Percentiles rank a stretch among this genome's conserved stretches.
phyloP scores from a whole-genome alignment of 2,113 vertebrate genomes.

The Saccopteryx bilineata region DNA sequence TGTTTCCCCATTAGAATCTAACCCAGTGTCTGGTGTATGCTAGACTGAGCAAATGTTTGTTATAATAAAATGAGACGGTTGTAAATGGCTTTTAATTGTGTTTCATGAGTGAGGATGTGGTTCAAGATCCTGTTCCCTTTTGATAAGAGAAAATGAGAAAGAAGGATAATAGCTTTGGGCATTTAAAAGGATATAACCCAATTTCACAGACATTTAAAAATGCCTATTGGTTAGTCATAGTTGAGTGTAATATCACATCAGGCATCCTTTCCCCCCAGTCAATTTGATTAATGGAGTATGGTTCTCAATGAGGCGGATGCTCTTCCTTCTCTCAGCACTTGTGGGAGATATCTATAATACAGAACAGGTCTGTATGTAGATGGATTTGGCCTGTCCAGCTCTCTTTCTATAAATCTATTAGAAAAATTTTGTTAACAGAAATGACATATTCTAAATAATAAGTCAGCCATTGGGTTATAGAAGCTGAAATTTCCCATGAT shows the following conservation, averaged over 20 bases:
- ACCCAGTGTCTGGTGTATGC: background rate
- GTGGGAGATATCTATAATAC: too few relatives aligned
- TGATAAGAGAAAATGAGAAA: conserved; percentile 48
- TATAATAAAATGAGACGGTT: background rate
- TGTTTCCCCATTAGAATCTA: background rate
- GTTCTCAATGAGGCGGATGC: background rate
- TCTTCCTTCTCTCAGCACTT: background rate
- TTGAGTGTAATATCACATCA: background rate
- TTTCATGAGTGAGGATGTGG: background rate
- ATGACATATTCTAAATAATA: background rate
- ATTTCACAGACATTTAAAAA: background rate
- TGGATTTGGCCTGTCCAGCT: background rate
- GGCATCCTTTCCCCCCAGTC: background rate
- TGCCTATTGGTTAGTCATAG: background rate
- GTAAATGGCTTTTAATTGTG: conserved; percentile 46
- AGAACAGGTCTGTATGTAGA: background rate
- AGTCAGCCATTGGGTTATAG: background rate
- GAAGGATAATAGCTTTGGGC: background rate
- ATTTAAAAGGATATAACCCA: background rate
- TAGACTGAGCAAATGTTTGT: background rate
- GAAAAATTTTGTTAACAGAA: background rate
- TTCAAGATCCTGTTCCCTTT: conserved; percentile 9
- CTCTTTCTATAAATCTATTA: background rate
- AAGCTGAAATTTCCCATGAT: background rate
- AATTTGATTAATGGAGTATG: background rate